Conservation (phyloP, 1,140 invertebrate species). For the Octopus bimaculoides region DNA sequence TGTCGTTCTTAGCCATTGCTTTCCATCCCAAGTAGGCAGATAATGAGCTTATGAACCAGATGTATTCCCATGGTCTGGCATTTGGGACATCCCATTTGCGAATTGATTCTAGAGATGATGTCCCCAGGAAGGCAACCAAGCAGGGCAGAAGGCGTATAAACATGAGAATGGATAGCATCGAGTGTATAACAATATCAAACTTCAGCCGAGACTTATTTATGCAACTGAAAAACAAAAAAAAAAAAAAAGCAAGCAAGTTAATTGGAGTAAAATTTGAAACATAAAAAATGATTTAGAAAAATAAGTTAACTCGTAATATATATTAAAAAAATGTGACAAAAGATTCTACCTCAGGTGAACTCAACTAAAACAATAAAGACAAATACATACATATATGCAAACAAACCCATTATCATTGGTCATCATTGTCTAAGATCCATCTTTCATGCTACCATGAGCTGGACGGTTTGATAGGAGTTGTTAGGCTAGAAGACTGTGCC, state of each 20-base stretch:
- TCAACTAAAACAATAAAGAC: no score
- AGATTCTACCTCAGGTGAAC: no score
- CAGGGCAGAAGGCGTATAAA: conserved; percentile 37
- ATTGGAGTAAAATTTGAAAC: not conserved
- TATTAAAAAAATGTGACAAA: no score
- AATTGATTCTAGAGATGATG: conserved; percentile 29
- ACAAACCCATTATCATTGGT: no score
- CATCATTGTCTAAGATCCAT: no score
- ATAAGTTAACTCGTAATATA: no score
- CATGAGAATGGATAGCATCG: conserved; percentile 34
- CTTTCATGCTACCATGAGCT: no score
- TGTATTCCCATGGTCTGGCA: conserved; percentile 78
- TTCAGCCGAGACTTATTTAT: conserved; percentile 40
- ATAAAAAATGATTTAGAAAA: no score
- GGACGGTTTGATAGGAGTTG: no score
- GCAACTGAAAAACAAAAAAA: conserved; percentile 34
- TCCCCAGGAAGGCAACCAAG: conserved; percentile 32
- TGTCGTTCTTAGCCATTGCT: conserved; percentile 80
- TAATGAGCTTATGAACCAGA: conserved; percentile 85
- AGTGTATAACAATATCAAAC: conserved; percentile 30
- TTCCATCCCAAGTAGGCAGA: conserved; percentile 82
- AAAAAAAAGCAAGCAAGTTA: not conserved
- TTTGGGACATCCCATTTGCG: conserved; percentile 39
- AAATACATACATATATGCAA: no score
- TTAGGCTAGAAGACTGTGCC: no score